phyloP scores from a whole-genome alignment of 2,797 vertebrate genomes.

The Semotilus atromaculatus region DNA sequence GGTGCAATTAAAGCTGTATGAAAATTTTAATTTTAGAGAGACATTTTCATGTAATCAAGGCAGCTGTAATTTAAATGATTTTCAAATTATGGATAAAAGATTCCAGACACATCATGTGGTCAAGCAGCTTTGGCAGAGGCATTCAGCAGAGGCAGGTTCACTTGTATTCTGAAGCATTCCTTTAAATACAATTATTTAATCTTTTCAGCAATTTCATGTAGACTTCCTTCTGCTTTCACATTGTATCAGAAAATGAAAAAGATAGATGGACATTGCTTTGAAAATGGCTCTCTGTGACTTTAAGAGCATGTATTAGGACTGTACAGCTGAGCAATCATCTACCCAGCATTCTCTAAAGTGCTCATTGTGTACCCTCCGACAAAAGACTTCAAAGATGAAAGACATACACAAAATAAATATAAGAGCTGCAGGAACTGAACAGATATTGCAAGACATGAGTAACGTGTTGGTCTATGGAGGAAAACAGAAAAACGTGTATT shows the following conservation, averaged over 20 bases:
- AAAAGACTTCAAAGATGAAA: slow-evolving; percentile 59
- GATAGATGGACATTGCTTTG: slow-evolving; percentile 53
- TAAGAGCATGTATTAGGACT: slow-evolving; percentile 51
- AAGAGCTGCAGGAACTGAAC: slow-evolving; percentile 20
- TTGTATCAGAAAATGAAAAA: slow-evolving; percentile 36
- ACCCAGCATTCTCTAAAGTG: slow-evolving; percentile 60
- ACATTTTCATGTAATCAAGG: neutral
- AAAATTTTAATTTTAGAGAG: neutral
- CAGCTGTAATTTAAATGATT: neutral
- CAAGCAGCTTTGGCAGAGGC: neutral
- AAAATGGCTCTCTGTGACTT: slow-evolving; percentile 53
- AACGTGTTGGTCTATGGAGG: slow-evolving; percentile 19
- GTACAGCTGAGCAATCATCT: slow-evolving; percentile 67
- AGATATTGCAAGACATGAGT: slow-evolving; percentile 33
- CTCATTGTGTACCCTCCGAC: slow-evolving; percentile 53
- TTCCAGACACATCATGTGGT: neutral
- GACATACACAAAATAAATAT: slow-evolving; percentile 51
- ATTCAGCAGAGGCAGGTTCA: neutral
- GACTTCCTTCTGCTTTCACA: neutral
- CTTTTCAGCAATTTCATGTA: neutral
- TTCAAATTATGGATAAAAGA: neutral
- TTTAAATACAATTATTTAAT: neutral
- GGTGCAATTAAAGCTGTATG: neutral
- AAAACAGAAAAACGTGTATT: slow-evolving; percentile 27
- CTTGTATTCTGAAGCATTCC: neutral